Conservation (phyloP, 2,797 vertebrate species). For the Oryzias sinensis region DNA sequence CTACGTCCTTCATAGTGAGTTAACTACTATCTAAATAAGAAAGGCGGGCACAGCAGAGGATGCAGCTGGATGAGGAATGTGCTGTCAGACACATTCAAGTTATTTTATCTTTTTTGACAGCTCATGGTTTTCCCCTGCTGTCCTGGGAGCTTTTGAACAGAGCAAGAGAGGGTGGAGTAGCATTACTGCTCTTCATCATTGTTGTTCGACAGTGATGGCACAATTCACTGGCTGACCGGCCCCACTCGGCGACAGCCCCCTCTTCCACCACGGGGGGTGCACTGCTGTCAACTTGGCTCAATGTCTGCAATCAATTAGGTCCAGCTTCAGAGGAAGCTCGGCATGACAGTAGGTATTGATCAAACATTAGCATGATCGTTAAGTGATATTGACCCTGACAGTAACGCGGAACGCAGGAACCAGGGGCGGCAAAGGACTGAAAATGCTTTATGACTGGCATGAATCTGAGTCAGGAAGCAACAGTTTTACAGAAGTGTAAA, state of each 20-base stretch:
- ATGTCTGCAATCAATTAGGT: constrained; percentile 30
- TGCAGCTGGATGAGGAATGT: constrained; percentile 38
- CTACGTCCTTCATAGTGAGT: constrained; percentile 34
- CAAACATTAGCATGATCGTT: constrained; percentile 43
- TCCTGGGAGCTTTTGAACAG: constrained; percentile 7
- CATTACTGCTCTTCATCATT: constrained; percentile 7
- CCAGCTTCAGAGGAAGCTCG: constrained; percentile 19
- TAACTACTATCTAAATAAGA: constrained; percentile 28
- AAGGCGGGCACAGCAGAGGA: constrained; percentile 6
- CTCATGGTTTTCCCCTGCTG: not conserved
- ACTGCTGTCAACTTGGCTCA: constrained; percentile 24
- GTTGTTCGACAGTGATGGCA: constrained; percentile 5
- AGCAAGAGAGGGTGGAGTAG: not conserved
- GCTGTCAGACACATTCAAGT: constrained; percentile 21
- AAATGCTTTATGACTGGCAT: constrained; percentile 18
- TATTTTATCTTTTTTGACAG: constrained; percentile 17
- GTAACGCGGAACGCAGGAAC: constrained; percentile 34
- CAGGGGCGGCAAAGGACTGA: constrained; percentile 18
- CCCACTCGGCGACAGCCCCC: not conserved
- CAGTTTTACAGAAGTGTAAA: constrained; percentile 5
- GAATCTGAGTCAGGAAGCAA: constrained; percentile 29
- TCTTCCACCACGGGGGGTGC: not conserved
- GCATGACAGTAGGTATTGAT: constrained; percentile 49
- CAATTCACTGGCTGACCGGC: constrained; percentile 25
- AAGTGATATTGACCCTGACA: constrained; percentile 49